A percentile compares a stretch with the other conserved stretches of the same genome.
These are phyloP conservation scores for Mesaphorura yosii DNA, from an alignment of 1,140 invertebrate genomes.

Conservation along the genomic window DNA sequence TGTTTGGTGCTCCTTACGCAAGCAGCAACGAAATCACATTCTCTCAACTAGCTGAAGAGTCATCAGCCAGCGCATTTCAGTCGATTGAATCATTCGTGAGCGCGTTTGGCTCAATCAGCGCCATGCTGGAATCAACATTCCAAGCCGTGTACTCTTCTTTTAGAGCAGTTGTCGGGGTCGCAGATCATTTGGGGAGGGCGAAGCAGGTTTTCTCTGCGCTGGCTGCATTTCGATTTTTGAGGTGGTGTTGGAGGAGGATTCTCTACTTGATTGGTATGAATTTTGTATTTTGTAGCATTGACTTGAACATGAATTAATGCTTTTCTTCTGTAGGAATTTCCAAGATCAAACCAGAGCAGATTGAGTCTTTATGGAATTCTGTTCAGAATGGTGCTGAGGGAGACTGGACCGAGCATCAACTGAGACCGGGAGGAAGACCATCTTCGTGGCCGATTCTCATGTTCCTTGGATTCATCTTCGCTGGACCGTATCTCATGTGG, in stretches of 20 bases:
- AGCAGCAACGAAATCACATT: no score
- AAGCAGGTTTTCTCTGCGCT: conserved; percentile 74
- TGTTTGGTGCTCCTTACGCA: no score
- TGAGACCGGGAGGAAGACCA: conserved; percentile 16
- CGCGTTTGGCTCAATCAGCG: conserved; percentile 81
- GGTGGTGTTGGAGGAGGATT: conserved; percentile 65
- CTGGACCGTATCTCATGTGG: conserved; percentile 83
- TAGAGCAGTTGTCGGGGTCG: conserved; percentile 83
- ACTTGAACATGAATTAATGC: background rate
- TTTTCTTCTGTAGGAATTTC: conserved; percentile 22
- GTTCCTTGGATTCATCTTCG: conserved; percentile 74
- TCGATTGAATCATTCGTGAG: conserved; percentile 85
- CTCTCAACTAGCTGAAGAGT: conserved; percentile 79
- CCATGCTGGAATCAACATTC: conserved; percentile 94
- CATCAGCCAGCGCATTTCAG: conserved; percentile 78
- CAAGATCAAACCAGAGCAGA: conserved; percentile 29
- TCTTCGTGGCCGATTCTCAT: conserved; percentile 48
- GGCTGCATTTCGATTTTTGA: conserved; percentile 61
- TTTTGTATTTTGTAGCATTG: background rate
- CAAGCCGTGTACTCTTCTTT: conserved; percentile 90
- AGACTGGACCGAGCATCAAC: conserved; percentile 21
- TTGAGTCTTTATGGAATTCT: conserved; percentile 24
- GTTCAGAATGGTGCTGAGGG: conserved; percentile 25
- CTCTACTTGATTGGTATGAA: conserved; percentile 50
- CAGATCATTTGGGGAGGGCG: conserved; percentile 80